phyloP scores from a whole-genome alignment of 2,797 vertebrate species.

The Molossus alvarezi region DNA sequence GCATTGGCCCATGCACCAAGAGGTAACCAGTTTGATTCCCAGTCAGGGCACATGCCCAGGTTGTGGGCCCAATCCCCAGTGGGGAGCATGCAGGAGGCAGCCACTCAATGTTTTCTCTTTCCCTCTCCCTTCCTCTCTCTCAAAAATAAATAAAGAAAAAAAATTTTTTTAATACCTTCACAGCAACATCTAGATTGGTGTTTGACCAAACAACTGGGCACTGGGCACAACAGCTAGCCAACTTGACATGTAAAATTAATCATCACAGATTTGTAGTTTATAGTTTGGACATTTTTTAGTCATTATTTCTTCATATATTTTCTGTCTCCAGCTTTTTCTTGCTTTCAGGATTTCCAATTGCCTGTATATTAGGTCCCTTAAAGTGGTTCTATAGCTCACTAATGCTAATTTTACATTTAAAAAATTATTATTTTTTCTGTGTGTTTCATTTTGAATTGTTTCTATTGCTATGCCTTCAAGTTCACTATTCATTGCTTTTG shows the following conservation, averaged over 20 bases:
- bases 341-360: not conserved
- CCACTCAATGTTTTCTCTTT: too few relatives aligned
- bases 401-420: not conserved
- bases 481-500: not conserved
- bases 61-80: too few relatives aligned
- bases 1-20: too few relatives aligned
- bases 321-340: not conserved
- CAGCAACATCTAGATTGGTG: not conserved
- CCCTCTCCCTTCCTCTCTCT: too few relatives aligned
- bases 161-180: too few relatives aligned
- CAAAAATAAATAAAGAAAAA: too few relatives aligned
- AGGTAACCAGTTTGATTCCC: too few relatives aligned
- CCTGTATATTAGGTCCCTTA: too few relatives aligned
- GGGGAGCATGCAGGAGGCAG: too few relatives aligned
- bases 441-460: not conserved
- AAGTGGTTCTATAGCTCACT: too few relatives aligned
- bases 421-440: not conserved
- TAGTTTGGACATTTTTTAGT: not conserved
- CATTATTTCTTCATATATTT: constrained; percentile 19
- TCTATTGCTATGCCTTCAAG: not conserved
- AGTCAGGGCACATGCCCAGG: too few relatives aligned
- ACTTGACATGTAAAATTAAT: not conserved
- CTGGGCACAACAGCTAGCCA: not conserved
- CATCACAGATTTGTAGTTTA: not conserved
- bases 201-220: not conserved